Evolutionary conservation across 2,797 vertebrate genomes (phyloP).

Genomic region (Antrozous pallidus): DNA sequence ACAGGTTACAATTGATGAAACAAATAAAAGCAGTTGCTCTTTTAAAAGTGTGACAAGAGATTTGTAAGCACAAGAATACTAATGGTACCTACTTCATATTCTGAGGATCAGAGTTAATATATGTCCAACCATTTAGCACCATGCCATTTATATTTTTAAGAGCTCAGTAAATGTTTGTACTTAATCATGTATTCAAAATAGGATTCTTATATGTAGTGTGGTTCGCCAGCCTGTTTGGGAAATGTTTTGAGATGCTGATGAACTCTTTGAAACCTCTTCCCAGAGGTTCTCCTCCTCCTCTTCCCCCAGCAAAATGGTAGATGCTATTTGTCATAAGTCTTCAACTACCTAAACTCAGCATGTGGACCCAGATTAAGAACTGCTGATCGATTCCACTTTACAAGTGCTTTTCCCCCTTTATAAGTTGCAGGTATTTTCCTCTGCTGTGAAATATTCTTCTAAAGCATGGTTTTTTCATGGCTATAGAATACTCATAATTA

Average conservation of each 20-base stretch:
- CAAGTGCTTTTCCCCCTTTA: not conserved
- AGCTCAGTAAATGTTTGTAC: not conserved
- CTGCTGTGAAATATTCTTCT: not conserved
- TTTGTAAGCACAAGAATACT: not conserved
- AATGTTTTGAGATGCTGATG: not conserved
- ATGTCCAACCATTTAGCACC: not conserved
- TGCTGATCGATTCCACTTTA: not conserved
- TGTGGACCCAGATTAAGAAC: not conserved
- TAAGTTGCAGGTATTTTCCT: not conserved
- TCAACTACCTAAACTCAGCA: not conserved
- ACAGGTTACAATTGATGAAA: not conserved
- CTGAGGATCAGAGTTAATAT: not conserved
- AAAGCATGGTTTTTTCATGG: not conserved
- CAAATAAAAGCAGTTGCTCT: not conserved
- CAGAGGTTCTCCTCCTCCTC: not conserved
- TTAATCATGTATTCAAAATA: not conserved
- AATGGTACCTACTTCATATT: not conserved
- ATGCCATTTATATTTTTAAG: not conserved
- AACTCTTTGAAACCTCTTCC: constrained; percentile 31
- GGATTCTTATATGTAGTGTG: not conserved
- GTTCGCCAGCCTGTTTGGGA: not conserved
- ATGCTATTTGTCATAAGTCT: not conserved
- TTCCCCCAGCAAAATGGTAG: not conserved
- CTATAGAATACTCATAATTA: not conserved
- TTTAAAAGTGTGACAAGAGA: not conserved